phyloP scores from a whole-genome alignment of 2,113 vertebrate species.

The Calonectris borealis region DNA sequence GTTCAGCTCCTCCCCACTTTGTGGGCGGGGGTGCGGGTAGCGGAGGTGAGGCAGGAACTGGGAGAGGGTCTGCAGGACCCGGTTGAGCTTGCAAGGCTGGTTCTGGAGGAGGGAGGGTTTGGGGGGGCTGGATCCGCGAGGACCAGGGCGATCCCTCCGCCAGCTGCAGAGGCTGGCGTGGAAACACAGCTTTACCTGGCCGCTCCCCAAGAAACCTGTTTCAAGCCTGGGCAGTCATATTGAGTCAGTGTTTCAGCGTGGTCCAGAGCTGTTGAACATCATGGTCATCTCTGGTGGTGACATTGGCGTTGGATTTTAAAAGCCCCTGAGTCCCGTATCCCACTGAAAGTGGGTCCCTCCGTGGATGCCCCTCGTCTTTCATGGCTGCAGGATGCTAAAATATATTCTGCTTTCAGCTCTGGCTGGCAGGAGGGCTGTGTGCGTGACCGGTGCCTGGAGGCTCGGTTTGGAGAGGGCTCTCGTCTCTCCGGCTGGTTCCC shows the following conservation, averaged over 20 bases:
- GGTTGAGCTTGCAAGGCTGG: neutral
- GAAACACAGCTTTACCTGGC: neutral
- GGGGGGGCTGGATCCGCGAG: neutral
- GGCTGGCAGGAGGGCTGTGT: neutral
- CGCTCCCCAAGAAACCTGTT: neutral
- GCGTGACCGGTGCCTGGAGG: neutral
- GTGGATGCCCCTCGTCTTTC: accelerated
- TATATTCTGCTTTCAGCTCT: neutral
- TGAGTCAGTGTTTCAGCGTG: accelerated
- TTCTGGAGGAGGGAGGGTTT: neutral
- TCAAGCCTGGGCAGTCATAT: accelerated
- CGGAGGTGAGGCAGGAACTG: neutral
- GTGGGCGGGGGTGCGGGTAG: constrained; percentile 13
- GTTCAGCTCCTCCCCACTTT: neutral
- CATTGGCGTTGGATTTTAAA: accelerated
- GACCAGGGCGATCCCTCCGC: accelerated
- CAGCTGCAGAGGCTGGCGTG: neutral
- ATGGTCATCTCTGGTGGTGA: neutral
- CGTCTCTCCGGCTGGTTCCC: accelerated
- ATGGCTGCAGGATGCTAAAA: neutral
- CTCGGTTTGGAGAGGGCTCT: neutral
- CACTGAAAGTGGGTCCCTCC: neutral
- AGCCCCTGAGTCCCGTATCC: neutral
- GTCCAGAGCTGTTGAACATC: neutral
- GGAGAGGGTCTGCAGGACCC: neutral